Percentiles rank a stretch among this genome's conserved stretches.
These are phyloP conservation scores for Oryzias woworae DNA, from an alignment of 2,113 vertebrate genomes.

Conservation along the genomic window DNA sequence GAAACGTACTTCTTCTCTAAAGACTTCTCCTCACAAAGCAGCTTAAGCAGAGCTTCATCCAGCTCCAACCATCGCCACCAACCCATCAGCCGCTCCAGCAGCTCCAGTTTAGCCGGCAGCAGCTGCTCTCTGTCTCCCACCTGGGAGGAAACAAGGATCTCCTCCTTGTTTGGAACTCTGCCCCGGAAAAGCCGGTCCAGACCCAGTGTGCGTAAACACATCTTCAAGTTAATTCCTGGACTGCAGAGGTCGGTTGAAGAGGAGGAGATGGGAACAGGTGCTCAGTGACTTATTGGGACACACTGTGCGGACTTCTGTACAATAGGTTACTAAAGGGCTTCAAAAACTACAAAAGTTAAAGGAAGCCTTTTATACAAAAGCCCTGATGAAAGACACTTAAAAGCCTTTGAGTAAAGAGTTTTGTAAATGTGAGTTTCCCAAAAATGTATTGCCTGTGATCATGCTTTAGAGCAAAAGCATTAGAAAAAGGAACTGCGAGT, in stretches of 20 bases:
- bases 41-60: slow-evolving; percentile 33
- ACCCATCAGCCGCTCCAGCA: slow-evolving; percentile 71
- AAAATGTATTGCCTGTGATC: no score
- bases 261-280: slow-evolving; percentile 74
- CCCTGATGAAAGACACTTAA: no score
- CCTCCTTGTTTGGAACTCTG: slow-evolving; percentile 86
- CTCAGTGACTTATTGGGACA: slow-evolving; percentile 23
- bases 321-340: not conserved
- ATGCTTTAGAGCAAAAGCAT: slow-evolving; percentile 49
- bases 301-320: not conserved
- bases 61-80: slow-evolving; percentile 71
- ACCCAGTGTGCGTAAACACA: slow-evolving; percentile 83
- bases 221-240: slow-evolving; percentile 89
- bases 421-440: no score
- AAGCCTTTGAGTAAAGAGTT: no score
- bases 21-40: slow-evolving; percentile 42
- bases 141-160: slow-evolving; percentile 74
- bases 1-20: slow-evolving; percentile 79
- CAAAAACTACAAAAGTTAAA: not conserved
- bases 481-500: slow-evolving; percentile 28
- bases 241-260: slow-evolving; percentile 89
- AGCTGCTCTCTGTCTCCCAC: slow-evolving; percentile 81
- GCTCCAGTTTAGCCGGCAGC: slow-evolving; percentile 83
- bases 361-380: not conserved
- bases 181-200: slow-evolving; percentile 80